Percentiles rank a stretch among this genome's conserved stretches.
Conservation (phyloP, 1,140 invertebrate species). For the Antheraea pernyi region DNA sequence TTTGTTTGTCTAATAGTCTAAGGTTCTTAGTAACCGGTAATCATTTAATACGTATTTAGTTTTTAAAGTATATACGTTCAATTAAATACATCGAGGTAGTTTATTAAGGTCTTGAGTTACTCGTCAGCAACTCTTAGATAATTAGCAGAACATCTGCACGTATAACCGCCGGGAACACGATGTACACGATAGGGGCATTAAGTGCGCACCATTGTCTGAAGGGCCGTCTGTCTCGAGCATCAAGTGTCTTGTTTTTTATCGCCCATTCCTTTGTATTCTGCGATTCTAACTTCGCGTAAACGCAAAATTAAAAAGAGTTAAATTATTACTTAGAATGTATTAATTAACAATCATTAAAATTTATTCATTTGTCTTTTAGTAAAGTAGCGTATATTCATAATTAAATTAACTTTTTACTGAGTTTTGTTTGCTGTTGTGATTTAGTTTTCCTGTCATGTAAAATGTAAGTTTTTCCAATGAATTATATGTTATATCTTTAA, state of each 20-base stretch:
- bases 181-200: constrained; percentile 54
- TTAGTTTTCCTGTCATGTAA: too few relatives aligned
- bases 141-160: constrained; percentile 43
- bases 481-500: too few relatives aligned
- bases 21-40: too few relatives aligned
- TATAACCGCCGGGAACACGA: constrained; percentile 14
- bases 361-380: too few relatives aligned
- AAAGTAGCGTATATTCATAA: not conserved
- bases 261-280: constrained; percentile 40
- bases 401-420: too few relatives aligned
- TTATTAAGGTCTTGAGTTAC: constrained; percentile 21
- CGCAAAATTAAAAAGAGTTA: not conserved
- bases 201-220: constrained; percentile 61
- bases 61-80: not conserved
- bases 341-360: too few relatives aligned
- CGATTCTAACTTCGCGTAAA: not conserved
- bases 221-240: constrained; percentile 58
- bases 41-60: too few relatives aligned
- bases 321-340: too few relatives aligned
- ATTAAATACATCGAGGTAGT: not conserved
- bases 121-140: constrained; percentile 25
- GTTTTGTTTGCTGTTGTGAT: too few relatives aligned
- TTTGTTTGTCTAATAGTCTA: too few relatives aligned
- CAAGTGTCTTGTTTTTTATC: constrained; percentile 63
- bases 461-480: too few relatives aligned